phyloP scores from a whole-genome alignment of 2,797 vertebrate species.

The Microtus californicus region DNA sequence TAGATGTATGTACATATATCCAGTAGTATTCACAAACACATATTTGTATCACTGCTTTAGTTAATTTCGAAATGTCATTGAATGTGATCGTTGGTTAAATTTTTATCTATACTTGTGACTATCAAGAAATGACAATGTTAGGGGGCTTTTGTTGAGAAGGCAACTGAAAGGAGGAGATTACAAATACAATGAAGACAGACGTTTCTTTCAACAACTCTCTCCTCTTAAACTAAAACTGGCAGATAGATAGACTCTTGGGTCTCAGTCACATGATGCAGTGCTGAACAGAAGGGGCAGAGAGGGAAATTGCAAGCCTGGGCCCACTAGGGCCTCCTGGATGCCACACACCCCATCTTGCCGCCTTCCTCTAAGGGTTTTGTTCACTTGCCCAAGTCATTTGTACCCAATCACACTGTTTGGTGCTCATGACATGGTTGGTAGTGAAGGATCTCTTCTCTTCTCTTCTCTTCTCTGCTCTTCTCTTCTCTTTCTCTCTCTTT shows the following conservation, averaged over 20 bases:
- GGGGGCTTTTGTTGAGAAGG: background rate
- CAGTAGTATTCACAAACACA: background rate
- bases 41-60: background rate
- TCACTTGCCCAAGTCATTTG: background rate
- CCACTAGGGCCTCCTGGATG: background rate
- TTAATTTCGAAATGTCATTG: slow-evolving; percentile 32
- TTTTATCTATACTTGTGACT: background rate
- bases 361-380: background rate
- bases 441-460: background rate
- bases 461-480: too few species aligned
- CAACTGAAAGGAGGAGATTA: background rate
- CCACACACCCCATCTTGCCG: background rate
- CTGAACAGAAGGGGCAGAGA: background rate
- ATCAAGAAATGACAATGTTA: background rate
- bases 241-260: background rate
- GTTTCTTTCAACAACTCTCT: background rate
- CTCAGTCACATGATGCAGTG: background rate
- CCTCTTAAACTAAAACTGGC: background rate
- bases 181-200: background rate
- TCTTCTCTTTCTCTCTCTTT: background rate
- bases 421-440: background rate
- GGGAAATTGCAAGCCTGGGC: background rate
- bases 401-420: background rate
- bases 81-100: slow-evolving; percentile 13
- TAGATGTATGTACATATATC: background rate